Evolutionary conservation across 2,797 vertebrate genomes (phyloP), one percentile per base, ranked within the genome.

Genomic region (Liasis olivaceus): DNA sequence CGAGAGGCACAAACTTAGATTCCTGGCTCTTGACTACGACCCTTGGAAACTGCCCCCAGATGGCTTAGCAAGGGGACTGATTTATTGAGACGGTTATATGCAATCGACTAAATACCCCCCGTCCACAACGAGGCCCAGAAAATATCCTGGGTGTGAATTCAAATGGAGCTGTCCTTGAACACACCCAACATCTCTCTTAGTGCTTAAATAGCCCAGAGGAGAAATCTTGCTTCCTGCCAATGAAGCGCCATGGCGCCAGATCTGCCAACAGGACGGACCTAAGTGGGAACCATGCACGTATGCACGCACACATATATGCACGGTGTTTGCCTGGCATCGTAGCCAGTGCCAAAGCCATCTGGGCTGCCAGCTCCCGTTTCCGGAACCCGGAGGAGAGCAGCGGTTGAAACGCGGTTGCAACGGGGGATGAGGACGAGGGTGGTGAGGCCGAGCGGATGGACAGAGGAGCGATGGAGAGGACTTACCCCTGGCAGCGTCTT

Each of bases 401-500:
- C 0, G 7, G 8, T 11, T 15, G 9, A 60, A 51, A 28, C 5
- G 13, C 15, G 60, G 28, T 77, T 12, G 17, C 56, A 9, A 20
- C 31, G n/a, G 85, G n/a, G 85, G 26, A 22, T 8, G 15, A 77
- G 56, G 58, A 26, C 24, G 36, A 17, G 8, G 64, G 13, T 15
- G 89, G 89, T 0, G 5, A 24, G n/a, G 36, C 1, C 17, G 6
- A 51, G 28, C 12, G 2, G 8, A 2, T 3, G 3, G 90, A 47
- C 4, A 66, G 64, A 31, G 6, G 58, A 26, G 26, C 12, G 14
- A 56, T 26, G 5, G 8, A 54, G 5, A 2, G 42, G 94, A 98
- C 99, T 99, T 97, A 99, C 99, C 98, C 99, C 99, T 56, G 99
- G 98, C 96, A 99, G 97, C 5, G 98, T 99, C 98, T 99, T 99